Evolutionary conservation across 2,113 vertebrate genomes (phyloP), one percentile per base, ranked within the genome.

Genomic region (Vanacampus margaritifer): DNA sequence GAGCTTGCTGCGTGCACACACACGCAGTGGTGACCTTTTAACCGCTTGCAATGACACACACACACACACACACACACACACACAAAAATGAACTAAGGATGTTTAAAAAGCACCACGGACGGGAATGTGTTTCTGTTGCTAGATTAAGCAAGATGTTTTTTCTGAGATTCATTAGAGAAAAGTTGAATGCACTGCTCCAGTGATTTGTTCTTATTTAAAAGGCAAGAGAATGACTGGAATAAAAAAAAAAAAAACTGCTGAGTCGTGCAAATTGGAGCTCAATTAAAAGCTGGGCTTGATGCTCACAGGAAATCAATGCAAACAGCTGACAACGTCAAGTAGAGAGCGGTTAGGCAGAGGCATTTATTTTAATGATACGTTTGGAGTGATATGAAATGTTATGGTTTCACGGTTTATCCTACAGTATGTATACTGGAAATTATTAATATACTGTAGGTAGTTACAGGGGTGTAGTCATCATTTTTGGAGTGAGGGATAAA

Each of bases 291-390:
- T 54, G 58, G 32, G 61, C 68, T 63, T 59, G 71, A 57, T 56
- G 69, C 60, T 78, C 43, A 62, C 54, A 62, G 71, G 73, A 83
- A 88, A 86, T 87, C 77, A 71, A 75, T 83, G 58, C 69, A 71
- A 76, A 68, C 58, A 64, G 67, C 77, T 69, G 79, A 82, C 62
- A 32, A n/a, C 70, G 64, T 73, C 43, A 64, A 72, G 67, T 62
- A 50, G 60, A 66, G 56, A 46, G 26, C 26, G 8, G 59, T 54
- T n/a, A 35, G 76, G 59, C 12, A n/a, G 54, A 64, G 35, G 26
- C 48, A 17, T 32, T 57, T 57, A 57, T 32, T 57, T 24, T 24
- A 51, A 51, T 7, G 10, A 21, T 9, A n/a, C 21, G 46, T 50
- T 50, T n/a, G 10, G 8, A 53, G 8, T 54, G 51, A 26, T 13